Conservation (phyloP, 2,113 vertebrate species). For the Amazona guildingii region DNA sequence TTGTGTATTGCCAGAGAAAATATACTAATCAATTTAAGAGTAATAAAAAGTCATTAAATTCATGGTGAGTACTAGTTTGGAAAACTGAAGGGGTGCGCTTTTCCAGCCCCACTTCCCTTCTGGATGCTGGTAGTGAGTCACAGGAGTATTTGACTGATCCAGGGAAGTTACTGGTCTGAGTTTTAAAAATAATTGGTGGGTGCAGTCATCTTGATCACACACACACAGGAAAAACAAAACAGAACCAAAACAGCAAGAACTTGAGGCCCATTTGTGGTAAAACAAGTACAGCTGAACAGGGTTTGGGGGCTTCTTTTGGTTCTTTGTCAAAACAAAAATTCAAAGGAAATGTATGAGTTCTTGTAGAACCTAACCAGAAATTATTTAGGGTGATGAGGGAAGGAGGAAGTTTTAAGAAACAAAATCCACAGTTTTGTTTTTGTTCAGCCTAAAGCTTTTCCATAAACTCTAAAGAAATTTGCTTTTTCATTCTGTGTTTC, state of each 20-base stretch:
- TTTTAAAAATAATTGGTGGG: background rate
- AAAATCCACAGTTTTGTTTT: background rate
- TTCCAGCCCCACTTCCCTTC: background rate
- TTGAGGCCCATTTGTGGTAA: background rate
- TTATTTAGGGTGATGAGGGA: background rate
- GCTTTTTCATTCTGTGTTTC: background rate
- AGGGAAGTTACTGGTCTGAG: background rate
- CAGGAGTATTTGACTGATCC: background rate
- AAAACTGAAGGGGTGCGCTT: background rate
- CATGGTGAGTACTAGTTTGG: background rate
- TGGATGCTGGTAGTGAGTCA: background rate
- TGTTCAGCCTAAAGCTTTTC: background rate
- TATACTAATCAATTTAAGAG: background rate
- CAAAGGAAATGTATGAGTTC: background rate
- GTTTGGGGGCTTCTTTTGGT: fast-evolving
- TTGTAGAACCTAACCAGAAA: background rate
- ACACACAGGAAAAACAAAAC: background rate
- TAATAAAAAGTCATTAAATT: background rate
- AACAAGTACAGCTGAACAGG: background rate
- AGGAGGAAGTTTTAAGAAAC: background rate
- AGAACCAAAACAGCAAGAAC: background rate
- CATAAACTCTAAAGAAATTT: background rate
- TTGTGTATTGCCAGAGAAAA: background rate
- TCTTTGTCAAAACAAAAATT: background rate
- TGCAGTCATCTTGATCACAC: background rate